A percentile compares a stretch with the other conserved stretches of the same genome.
Evolutionary conservation across 2,113 vertebrate genomes (phyloP).

Genomic region (Takifugu bimaculatus): DNA sequence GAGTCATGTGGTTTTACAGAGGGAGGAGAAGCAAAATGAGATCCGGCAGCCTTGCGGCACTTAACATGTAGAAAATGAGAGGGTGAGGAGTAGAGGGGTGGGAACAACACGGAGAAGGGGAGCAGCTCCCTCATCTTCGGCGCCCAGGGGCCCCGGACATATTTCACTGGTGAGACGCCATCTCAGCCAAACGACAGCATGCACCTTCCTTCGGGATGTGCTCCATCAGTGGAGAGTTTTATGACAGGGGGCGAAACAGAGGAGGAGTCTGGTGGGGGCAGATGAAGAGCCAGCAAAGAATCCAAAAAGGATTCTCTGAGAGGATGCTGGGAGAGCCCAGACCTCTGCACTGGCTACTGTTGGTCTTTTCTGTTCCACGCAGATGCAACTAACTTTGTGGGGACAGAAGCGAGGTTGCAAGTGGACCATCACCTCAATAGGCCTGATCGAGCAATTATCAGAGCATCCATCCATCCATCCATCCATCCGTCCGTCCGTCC

Average conservation of each 20-base stretch:
- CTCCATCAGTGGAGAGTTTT: conserved; percentile 13
- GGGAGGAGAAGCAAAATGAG: conserved; percentile 12
- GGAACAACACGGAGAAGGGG: conserved; percentile 15
- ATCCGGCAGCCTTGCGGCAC: conserved; percentile 1
- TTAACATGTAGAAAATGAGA: conserved; percentile 34
- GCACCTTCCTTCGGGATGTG: conserved; percentile 21
- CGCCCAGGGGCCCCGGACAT: conserved; percentile 37
- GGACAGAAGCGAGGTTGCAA: too few relatives aligned
- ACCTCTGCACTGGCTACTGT: conserved; percentile 27
- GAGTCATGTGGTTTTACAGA: conserved; percentile 25
- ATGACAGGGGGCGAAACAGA: neutral
- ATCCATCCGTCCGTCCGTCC: conserved; percentile 16
- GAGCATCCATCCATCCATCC: too few relatives aligned
- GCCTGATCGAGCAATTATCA: too few relatives aligned
- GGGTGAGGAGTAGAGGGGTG: conserved; percentile 6
- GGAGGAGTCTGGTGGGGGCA: neutral
- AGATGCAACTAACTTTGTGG: neutral
- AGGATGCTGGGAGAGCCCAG: conserved; percentile 31
- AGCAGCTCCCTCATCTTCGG: conserved; percentile 14
- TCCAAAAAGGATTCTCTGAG: neutral
- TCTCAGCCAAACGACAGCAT: conserved; percentile 19
- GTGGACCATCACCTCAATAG: too few relatives aligned
- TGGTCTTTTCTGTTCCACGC: conserved; percentile 43
- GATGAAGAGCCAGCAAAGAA: conserved; percentile 4
- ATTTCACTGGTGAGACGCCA: conserved; percentile 43